Percentiles rank a stretch among this genome's conserved stretches.
Evolutionary conservation across 2,888 invertebrate genomes (phyloP).

Genomic region (Drosophila anomalipes): DNA sequence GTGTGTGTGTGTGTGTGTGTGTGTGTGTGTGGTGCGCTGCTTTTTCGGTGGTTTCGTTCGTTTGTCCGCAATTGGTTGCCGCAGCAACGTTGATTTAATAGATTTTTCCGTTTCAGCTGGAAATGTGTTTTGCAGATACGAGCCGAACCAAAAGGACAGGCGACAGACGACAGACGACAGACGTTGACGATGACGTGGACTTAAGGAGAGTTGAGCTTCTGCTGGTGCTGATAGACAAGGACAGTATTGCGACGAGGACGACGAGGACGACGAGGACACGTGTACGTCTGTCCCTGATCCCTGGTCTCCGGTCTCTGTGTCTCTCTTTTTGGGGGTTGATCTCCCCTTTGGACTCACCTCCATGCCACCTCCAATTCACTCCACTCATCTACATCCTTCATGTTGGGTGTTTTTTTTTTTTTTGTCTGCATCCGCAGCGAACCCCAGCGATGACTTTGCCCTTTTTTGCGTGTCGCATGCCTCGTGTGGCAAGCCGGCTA

Average conservation of each 20-base stretch:
- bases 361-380: not conserved
- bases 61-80: slow-evolving; percentile 85
- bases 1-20: slow-evolving; percentile 15
- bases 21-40: slow-evolving; percentile 33
- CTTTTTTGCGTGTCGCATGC: slow-evolving; percentile 53
- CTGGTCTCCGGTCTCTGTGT: not conserved
- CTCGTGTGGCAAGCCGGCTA: slow-evolving; percentile 1
- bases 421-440: slow-evolving; percentile 33
- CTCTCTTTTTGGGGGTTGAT: slow-evolving; percentile 19
- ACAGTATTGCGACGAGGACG: not conserved
- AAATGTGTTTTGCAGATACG: slow-evolving; percentile 80
- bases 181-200: slow-evolving; percentile 26
- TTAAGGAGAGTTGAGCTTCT: slow-evolving; percentile 6
- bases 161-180: not conserved
- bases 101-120: slow-evolving; percentile 83
- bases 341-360: not conserved
- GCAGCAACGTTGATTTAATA: slow-evolving; percentile 85
- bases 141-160: slow-evolving; percentile 9
- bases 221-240: not conserved
- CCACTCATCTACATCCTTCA: slow-evolving; percentile 18
- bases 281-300: slow-evolving; percentile 14
- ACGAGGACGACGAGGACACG: slow-evolving; percentile 43
- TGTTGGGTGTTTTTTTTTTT: slow-evolving; percentile 2
- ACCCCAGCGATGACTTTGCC: slow-evolving; percentile 40
- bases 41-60: slow-evolving; percentile 82